Percentiles rank a stretch among this genome's conserved stretches.
These are phyloP conservation scores for Hypselothyrea guttata DNA, from an alignment of 2,888 invertebrate species.

Conservation along the genomic window DNA sequence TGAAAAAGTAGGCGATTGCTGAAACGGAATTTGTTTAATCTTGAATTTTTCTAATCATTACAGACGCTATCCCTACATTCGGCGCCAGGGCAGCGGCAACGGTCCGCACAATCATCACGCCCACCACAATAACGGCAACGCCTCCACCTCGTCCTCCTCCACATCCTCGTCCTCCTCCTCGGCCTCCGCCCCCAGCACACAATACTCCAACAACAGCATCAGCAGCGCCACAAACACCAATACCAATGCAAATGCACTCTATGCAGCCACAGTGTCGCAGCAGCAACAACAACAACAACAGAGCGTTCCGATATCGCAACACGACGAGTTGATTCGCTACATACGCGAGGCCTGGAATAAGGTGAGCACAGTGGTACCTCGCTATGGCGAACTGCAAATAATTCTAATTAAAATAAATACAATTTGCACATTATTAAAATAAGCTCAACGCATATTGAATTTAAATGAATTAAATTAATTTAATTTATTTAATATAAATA, in stretches of 20 bases:
- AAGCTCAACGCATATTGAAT: too few species aligned
- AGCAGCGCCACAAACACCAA: conserved; percentile 54
- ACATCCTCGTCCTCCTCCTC: conserved; percentile 54
- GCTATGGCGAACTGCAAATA: too few species aligned
- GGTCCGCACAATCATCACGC: conserved; percentile 68
- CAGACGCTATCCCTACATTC: conserved; percentile 80
- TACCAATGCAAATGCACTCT: conserved; percentile 44
- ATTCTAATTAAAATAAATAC: too few species aligned
- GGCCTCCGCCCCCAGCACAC: conserved; percentile 46
- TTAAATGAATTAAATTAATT: too few species aligned
- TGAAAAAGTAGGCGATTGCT: conserved; percentile 14
- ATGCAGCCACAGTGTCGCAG: conserved; percentile 42
- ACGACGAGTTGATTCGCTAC: conserved; percentile 91
- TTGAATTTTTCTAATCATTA: conserved; percentile 12
- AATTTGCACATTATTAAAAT: too few species aligned
- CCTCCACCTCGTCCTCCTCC: conserved; percentile 61
- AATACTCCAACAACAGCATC: conserved; percentile 68
- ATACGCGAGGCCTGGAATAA: conserved; percentile 90
- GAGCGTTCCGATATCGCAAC: conserved; percentile 82
- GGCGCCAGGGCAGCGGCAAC: conserved; percentile 76
- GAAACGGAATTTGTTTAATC: conserved; percentile 18
- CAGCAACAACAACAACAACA: conserved; percentile 38
- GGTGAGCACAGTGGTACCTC: too few species aligned
- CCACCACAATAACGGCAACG: conserved; percentile 68
- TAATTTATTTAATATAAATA: too few species aligned